Percentiles rank a stretch among this genome's conserved stretches.
Conservation (phyloP, 2,797 vertebrate genomes). For the Centroberyx gerrardi region DNA sequence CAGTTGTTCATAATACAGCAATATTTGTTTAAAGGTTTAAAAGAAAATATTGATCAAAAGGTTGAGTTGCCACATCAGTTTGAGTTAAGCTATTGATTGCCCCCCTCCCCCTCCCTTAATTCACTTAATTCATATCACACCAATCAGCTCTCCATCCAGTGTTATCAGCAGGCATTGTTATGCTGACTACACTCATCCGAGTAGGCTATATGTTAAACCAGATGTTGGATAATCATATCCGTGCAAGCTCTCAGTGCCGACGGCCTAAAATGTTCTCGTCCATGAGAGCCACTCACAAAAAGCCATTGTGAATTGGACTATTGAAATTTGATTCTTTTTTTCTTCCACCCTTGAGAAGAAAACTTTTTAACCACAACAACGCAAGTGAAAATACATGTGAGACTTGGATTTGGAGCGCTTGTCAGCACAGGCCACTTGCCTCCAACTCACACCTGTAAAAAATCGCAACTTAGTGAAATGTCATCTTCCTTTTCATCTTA, state of each 20-base stretch:
- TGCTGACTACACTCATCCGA: constrained; percentile 39
- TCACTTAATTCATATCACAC: not conserved
- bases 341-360: constrained; percentile 26
- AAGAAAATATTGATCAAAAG: not conserved
- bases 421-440: constrained; percentile 36
- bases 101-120: not conserved
- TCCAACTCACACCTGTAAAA: constrained; percentile 28
- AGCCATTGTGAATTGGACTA: constrained; percentile 62
- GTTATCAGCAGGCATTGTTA: constrained; percentile 36
- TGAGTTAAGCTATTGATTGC: not conserved
- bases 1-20: not conserved
- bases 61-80: not conserved
- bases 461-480: constrained; percentile 56
- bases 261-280: constrained; percentile 33
- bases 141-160: constrained; percentile 15
- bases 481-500: constrained; percentile 53
- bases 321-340: constrained; percentile 70
- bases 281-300: constrained; percentile 66
- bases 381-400: constrained; percentile 27
- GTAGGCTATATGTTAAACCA: constrained; percentile 9
- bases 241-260: constrained; percentile 1
- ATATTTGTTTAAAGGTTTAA: constrained; percentile 5
- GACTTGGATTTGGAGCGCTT: constrained; percentile 31
- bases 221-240: constrained; percentile 3
- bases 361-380: constrained; percentile 17